A percentile compares a stretch with the other conserved stretches of the same genome.
Evolutionary conservation across 2,888 invertebrate species (phyloP).

Genomic region (Cantharis flavilabris): DNA sequence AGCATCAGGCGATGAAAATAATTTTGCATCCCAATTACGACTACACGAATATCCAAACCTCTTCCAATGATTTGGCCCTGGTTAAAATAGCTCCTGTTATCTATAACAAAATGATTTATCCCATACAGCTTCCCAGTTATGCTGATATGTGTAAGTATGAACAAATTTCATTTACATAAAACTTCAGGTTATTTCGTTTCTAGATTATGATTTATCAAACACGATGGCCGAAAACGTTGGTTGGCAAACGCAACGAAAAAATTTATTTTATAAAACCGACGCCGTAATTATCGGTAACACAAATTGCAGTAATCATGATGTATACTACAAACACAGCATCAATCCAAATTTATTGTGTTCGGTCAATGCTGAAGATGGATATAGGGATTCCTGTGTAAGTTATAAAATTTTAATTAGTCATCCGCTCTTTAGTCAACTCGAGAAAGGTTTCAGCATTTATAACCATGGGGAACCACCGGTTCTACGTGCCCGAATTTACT

Average conservation of each 20-base stretch:
- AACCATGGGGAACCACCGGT: too few species aligned
- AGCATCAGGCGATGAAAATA: conserved; percentile 2
- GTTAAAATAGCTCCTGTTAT: conserved; percentile 17
- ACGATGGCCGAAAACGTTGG: not conserved
- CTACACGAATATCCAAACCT: conserved; percentile 1
- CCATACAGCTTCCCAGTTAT: conserved; percentile 25
- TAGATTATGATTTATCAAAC: not conserved
- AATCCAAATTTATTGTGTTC: not conserved
- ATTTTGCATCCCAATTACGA: conserved; percentile 28
- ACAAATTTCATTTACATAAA: not conserved
- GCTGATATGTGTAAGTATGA: conserved; percentile 22
- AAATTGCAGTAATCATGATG: not conserved
- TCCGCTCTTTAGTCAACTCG: too few species aligned
- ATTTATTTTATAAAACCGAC: not conserved
- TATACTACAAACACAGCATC: not conserved
- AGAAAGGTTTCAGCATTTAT: too few species aligned
- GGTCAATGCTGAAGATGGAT: not conserved
- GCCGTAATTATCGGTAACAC: not conserved
- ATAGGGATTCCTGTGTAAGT: not conserved
- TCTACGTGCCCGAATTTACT: too few species aligned
- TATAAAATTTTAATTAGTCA: not conserved
- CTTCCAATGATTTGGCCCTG: conserved; percentile 23
- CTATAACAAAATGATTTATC: conserved; percentile 32
- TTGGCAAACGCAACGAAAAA: not conserved
- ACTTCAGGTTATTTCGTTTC: not conserved